Evolutionary conservation across 2,797 vertebrate genomes (phyloP), one percentile per base, ranked within the genome.

Genomic region (Florisuga fusca): DNA sequence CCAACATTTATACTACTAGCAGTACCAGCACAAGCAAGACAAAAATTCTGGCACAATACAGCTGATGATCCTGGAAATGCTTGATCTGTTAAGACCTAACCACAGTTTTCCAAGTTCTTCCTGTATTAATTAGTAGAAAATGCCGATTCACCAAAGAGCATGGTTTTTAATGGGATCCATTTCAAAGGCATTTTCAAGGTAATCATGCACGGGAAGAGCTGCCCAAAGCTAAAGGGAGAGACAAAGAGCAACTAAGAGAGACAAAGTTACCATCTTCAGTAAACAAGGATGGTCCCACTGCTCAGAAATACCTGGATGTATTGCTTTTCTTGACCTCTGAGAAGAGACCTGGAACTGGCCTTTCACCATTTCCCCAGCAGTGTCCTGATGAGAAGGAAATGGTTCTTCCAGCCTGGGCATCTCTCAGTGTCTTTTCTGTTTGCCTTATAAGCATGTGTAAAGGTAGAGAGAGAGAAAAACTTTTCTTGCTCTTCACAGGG

Each of bases 61-160:
- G 81, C 69, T 92, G 74, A 71, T 69, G 84, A 81, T 84, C 50
- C 83, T 78, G 71, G 66, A 90, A 90, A 69, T 68, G 90, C 62
- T 78, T 46, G 48, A n/a, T 79, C 63, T 45, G 21, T 46, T 66
- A 72, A 68, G 50, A 75, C 25, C 20, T 81, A 81, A 84, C 76
- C 86, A 54, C 33, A 19, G 29, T 8, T 66, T 55, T 36, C 18
- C n/a, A 17, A 76, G 29, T 34, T 84, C 7, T 41, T 94, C 59
- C 63, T 84, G 14, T 58, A 69, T 89, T 92, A 90, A 68, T 93
- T 84, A 84, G 26, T 51, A 27, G n/a, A 93, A 81, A 92, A 84
- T 66, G n/a, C 8, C 34, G 87, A 62, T 79, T 95, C 38, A 76
- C 72, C 58, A 81, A 91, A 89, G 7, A 84, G 50, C 10, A 50